Evolutionary conservation across 2,888 invertebrate genomes (phyloP).

Genomic region (Noctua janthina): DNA sequence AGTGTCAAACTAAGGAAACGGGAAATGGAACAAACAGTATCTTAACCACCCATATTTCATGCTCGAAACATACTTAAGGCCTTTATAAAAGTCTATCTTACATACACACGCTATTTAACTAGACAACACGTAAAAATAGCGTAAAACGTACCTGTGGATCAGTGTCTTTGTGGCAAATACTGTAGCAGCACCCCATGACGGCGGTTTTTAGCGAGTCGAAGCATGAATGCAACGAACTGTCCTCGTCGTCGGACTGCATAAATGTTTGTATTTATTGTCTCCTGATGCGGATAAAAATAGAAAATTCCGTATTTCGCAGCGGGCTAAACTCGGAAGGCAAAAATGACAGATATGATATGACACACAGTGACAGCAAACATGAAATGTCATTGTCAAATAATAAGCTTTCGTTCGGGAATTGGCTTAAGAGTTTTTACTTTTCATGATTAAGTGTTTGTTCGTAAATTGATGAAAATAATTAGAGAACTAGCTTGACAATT

Average conservation of each 20-base stretch:
- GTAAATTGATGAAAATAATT: background rate
- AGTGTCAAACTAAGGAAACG: conserved; percentile 49
- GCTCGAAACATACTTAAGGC: conserved; percentile 11
- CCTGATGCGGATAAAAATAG: conserved; percentile 85
- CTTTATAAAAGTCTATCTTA: conserved; percentile 1
- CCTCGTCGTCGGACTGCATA: conserved; percentile 88
- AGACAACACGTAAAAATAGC: conserved; percentile 43
- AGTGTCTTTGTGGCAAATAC: conserved; percentile 93
- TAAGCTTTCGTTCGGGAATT: conserved; percentile 35
- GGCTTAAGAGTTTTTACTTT: background rate
- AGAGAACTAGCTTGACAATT: no score
- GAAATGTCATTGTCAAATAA: conserved; percentile 32
- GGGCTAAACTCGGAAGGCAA: conserved; percentile 67
- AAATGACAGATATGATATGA: conserved; percentile 47
- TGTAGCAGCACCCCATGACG: conserved; percentile 93
- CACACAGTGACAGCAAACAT: conserved; percentile 16
- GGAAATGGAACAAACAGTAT: conserved; percentile 48
- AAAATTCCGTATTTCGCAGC: conserved; percentile 80
- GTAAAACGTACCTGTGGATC: conserved; percentile 91
- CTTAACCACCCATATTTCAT: conserved; percentile 36
- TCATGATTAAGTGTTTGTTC: background rate
- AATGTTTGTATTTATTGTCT: conserved; percentile 84
- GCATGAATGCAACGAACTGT: conserved; percentile 87
- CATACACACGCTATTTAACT: conserved; percentile 23
- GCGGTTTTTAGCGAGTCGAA: conserved; percentile 86